Base-by-base conservation (phyloP, 2,113 vertebrate species). In the Conger conger region DNA sequence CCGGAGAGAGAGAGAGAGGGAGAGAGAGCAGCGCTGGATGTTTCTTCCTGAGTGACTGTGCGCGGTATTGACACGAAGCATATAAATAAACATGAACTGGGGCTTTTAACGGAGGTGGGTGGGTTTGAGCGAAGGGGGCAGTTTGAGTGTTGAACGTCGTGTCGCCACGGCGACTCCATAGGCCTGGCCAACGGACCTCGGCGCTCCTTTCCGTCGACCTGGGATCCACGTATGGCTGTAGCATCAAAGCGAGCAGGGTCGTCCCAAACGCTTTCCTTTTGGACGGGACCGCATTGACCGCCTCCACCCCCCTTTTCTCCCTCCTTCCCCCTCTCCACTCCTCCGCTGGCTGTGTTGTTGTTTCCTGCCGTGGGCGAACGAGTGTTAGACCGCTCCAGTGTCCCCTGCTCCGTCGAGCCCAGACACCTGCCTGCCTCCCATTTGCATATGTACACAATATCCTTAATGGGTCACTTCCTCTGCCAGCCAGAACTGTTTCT, bases 381-480 rank as follows among this genome's bases (percentile, higher is more conserved):
- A 82, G 85, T 79, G 84, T 83, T 89, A 89, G 87, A 88, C 88
- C 86, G 90, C 87, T 82, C 42, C 86, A 87, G 81, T 89, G 88
- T 88, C 88, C 81, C 40, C 81, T 73, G 42, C 87, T 85, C 73
- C 76, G 83, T 45, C n/a, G 81, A 80, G 37, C 60, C 80, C 87
- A 53, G 90, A 91, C 90, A 91, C 91, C 91, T 92, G 91, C 91
- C 85, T 87, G 88, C 79, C 83, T 87, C 83, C 84, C 82, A 87
- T 91, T 92, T 92, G 91, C 91, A 91, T 92, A 91, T 91, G 87
- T 91, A 90, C 90, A 92, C 91, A 92, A 89, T 91, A 90, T 89
- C 87, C 86, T 91, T 90, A 90, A 89, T 89, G 90, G 91, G 90
- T 92, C 91, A 91, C 85, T 89, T 87, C 86, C 88, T 91, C 84